These are phyloP conservation scores for Drosophila birchii DNA, from an alignment of 2,888 invertebrate species.

Conservation along the genomic window DNA sequence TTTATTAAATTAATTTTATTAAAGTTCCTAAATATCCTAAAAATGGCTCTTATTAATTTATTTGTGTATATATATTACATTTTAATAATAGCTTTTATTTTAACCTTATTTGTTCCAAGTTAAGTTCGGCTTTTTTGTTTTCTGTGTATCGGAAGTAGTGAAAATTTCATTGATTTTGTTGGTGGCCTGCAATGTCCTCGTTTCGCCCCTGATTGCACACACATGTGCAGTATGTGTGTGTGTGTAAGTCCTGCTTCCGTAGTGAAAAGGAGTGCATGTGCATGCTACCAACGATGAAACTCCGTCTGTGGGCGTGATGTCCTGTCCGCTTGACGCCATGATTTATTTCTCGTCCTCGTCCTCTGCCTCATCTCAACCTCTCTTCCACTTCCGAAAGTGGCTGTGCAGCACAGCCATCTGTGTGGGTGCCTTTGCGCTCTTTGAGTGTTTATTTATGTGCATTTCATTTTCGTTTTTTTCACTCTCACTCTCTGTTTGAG, in stretches of 20 bases:
- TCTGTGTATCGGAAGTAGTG: slow-evolving; percentile 65
- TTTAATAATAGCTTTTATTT: background rate
- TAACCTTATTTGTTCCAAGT: background rate
- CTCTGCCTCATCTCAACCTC: slow-evolving; percentile 29
- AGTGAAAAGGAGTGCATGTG: slow-evolving; percentile 61
- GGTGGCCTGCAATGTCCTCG: slow-evolving; percentile 70
- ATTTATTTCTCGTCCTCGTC: slow-evolving; percentile 59
- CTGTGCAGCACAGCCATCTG: slow-evolving; percentile 28
- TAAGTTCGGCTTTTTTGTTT: background rate
- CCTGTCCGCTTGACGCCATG: slow-evolving; percentile 63
- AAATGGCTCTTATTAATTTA: too few relatives aligned
- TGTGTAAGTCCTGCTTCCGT: slow-evolving; percentile 48
- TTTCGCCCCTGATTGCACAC: slow-evolving; percentile 52
- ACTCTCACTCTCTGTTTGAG: slow-evolving; percentile 76
- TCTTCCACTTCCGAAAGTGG: background rate
- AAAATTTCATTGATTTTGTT: slow-evolving; percentile 78
- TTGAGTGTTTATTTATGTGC: slow-evolving; percentile 38
- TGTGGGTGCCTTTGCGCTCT: slow-evolving; percentile 26
- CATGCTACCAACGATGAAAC: background rate
- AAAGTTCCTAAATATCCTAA: too few relatives aligned
- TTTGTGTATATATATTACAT: too few relatives aligned
- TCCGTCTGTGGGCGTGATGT: slow-evolving; percentile 51
- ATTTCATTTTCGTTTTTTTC: slow-evolving; percentile 56
- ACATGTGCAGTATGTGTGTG: slow-evolving; percentile 20
- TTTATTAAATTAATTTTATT: too few relatives aligned